phyloP scores from a whole-genome alignment of 2,888 invertebrate genomes.

The Meiosimyza platycephala region DNA sequence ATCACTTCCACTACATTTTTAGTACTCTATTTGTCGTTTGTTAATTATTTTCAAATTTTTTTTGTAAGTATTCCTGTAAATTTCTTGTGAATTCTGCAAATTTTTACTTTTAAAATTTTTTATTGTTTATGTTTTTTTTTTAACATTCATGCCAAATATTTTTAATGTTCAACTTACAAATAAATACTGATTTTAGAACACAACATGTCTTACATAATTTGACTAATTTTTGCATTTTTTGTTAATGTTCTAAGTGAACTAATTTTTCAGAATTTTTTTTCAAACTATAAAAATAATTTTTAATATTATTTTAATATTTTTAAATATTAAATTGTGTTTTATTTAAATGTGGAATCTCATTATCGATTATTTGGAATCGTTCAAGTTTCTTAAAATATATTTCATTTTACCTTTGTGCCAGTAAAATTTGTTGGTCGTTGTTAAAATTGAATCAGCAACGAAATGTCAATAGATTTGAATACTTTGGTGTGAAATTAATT shows the following conservation, averaged over 20 bases:
- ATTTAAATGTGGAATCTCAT: too few relatives aligned
- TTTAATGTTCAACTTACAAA: constrained; percentile 13
- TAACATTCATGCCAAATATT: constrained; percentile 23
- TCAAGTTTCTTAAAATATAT: background rate
- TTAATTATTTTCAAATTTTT: background rate
- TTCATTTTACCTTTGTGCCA: background rate
- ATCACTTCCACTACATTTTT: constrained; percentile 1
- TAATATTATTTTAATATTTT: too few relatives aligned
- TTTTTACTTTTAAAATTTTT: background rate
- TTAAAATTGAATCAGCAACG: constrained; percentile 1
- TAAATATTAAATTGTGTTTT: too few relatives aligned
- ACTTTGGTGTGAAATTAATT: too few relatives aligned
- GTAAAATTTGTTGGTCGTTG: constrained; percentile 16
- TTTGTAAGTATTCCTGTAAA: constrained; percentile 27
- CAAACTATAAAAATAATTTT: too few relatives aligned
- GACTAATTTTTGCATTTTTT: background rate
- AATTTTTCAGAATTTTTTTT: constrained; percentile 5
- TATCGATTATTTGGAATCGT: background rate
- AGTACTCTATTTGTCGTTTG: background rate
- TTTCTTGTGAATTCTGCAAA: constrained; percentile 5
- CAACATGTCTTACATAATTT: background rate
- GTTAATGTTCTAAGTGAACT: constrained; percentile 11
- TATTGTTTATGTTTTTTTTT: constrained; percentile 1
- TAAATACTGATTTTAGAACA: constrained; percentile 13
- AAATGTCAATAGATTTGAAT: too few relatives aligned